Percentiles rank a stretch among this genome's conserved stretches.
These are phyloP conservation scores for Sebastes itinus DNA, from an alignment of 2,797 vertebrate genomes.

Conservation along the genomic window DNA sequence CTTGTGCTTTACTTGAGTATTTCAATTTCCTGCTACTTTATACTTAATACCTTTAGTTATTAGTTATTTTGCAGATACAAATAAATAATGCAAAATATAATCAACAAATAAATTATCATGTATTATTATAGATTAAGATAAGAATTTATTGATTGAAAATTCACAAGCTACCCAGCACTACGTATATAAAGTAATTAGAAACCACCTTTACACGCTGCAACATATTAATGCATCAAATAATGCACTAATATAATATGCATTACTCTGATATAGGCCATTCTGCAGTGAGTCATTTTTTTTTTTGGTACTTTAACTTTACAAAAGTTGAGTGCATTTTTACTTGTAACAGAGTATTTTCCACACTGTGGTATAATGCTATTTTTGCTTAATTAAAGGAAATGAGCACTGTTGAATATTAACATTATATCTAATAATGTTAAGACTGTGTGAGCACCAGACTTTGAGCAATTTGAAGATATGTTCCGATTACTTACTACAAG, in stretches of 20 bases:
- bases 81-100: background rate
- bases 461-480: background rate
- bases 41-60: background rate
- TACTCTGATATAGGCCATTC: background rate
- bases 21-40: background rate
- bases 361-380: background rate
- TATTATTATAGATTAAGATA: background rate
- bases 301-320: background rate
- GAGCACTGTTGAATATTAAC: background rate
- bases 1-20: background rate
- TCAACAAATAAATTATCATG: background rate
- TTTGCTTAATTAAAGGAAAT: background rate
- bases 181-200: too few species aligned
- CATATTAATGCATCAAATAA: background rate
- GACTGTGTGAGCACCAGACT: background rate
- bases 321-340: background rate
- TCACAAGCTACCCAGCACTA: too few species aligned
- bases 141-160: too few species aligned
- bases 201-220: background rate
- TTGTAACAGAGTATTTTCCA: background rate
- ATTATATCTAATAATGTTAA: background rate
- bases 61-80: background rate
- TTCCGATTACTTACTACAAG: background rate
- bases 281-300: too few species aligned
- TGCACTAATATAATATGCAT: background rate